Evolutionary conservation across 92 coral and sea anemone genomes (phyloP).

Genomic region (Siderastrea radians): DNA sequence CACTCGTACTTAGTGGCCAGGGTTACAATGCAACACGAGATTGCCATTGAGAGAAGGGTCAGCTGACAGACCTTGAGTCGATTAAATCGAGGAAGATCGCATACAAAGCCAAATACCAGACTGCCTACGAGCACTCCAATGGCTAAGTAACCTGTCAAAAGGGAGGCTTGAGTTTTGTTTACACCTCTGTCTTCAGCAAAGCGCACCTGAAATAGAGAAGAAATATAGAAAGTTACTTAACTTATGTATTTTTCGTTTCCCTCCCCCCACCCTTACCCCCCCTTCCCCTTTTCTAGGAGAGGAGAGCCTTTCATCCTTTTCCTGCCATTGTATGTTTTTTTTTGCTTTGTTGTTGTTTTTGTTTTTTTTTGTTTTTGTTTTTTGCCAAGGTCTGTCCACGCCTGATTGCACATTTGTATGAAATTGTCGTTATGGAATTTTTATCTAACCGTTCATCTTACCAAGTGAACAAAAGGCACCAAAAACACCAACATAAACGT

Average conservation of each 20-base stretch:
- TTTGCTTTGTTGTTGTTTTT: too few species aligned
- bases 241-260: neutral
- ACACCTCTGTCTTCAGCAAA: constrained; percentile 75
- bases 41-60: constrained; percentile 63
- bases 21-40: constrained; percentile 69
- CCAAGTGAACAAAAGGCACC: constrained; percentile 94
- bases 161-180: constrained; percentile 55
- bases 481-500: constrained; percentile 85
- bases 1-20: constrained; percentile 65
- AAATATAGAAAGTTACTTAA: neutral
- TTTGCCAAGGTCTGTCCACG: too few species aligned
- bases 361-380: too few species aligned
- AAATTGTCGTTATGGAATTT: too few species aligned
- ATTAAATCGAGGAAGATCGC: constrained; percentile 65
- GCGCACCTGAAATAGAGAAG: constrained; percentile 60
- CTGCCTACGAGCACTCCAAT: constrained; percentile 64
- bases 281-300: neutral
- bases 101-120: constrained; percentile 64
- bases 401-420: too few species aligned
- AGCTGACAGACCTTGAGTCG: constrained; percentile 73
- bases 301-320: too few species aligned
- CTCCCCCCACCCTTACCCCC: neutral
- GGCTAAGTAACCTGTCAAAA: constrained; percentile 68
- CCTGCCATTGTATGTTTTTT: too few species aligned
- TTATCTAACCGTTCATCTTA: constrained; percentile 37